Conservation (phyloP, 2,797 vertebrate genomes). For the Periophthalmus magnuspinnatus region DNA sequence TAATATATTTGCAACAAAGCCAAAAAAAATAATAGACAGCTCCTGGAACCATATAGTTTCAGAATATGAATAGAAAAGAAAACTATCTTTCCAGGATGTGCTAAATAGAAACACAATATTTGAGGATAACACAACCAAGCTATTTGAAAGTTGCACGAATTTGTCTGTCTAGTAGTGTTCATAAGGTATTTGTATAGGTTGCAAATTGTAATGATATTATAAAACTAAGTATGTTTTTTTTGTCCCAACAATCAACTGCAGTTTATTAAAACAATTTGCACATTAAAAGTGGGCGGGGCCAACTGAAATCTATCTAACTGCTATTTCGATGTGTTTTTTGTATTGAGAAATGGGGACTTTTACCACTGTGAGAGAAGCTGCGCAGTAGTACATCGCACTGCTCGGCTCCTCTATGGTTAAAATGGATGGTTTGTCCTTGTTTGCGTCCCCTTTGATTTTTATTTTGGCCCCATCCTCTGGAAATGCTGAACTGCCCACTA, state of each 20-base stretch:
- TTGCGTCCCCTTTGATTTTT: conserved; percentile 17
- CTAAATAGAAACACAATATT: too few relatives aligned
- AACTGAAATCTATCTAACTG: not conserved
- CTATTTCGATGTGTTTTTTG: conserved; percentile 33
- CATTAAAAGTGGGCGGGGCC: not conserved
- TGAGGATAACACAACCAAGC: too few relatives aligned
- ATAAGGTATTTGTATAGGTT: too few relatives aligned
- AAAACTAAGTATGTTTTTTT: not conserved
- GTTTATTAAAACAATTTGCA: not conserved
- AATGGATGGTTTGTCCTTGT: conserved; percentile 11
- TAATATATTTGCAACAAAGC: not conserved
- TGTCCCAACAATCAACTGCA: not conserved
- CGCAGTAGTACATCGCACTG: conserved; percentile 60
- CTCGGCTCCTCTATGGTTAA: conserved; percentile 23
- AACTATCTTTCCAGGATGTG: too few relatives aligned
- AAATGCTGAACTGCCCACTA: rapidly evolving
- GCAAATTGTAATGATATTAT: too few relatives aligned
- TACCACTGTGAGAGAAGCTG: conserved; percentile 46
- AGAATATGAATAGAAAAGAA: too few relatives aligned
- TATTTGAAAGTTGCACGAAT: too few relatives aligned
- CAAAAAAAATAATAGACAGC: not conserved
- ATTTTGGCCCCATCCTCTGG: conserved; percentile 12
- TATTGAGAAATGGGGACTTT: not conserved
- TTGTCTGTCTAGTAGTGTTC: too few relatives aligned
- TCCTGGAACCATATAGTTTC: too few relatives aligned